Evolutionary conservation across 2,113 vertebrate genomes (phyloP), one percentile per base, ranked within the genome.

Genomic region (Tautogolabrus adspersus): DNA sequence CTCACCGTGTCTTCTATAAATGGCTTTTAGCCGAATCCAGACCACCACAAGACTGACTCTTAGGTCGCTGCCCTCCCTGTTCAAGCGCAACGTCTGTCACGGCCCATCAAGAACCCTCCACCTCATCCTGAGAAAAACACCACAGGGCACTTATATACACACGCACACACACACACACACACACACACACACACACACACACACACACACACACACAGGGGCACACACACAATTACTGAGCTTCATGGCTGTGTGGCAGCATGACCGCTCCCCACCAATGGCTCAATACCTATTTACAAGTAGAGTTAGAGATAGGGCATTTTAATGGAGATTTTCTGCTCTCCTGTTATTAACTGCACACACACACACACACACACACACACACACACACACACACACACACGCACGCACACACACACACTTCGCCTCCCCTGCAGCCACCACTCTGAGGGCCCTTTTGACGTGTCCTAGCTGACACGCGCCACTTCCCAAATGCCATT

Each of bases 221-320:
- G n/a, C 38, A 40, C 8, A 40, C 10, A 42, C 40, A 47, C 54
- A 18, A 58, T 12, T 60, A 38, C 54, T 46, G 57, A 65, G 77
- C 72, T 66, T 66, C 67, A 57, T 57, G 75, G 55, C 54, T 66
- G 69, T 85, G 75, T 82, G 88, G 72, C 83, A 84, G 86, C 83
- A 69, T 76, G 81, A 83, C 84, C 55, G 77, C 82, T 83, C 66
- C 52, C 78, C 75, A 66, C 83, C 90, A 84, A 79, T 75, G 61
- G 87, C 73, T 93, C 87, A 81, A 89, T 92, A 91, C 80, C 89
- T 93, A 57, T 93, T 93, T 93, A 90, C 88, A 90, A 90, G 72
- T 47, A 64, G 65, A 81, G 81, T 84, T 85, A 61, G 81, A 79
- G 75, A 83, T 72, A 64, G 55, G 79, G 65, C 72, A 59, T 91